Base-by-base conservation (phyloP, 2,113 vertebrate species). In the Myotis brandtii region DNA sequence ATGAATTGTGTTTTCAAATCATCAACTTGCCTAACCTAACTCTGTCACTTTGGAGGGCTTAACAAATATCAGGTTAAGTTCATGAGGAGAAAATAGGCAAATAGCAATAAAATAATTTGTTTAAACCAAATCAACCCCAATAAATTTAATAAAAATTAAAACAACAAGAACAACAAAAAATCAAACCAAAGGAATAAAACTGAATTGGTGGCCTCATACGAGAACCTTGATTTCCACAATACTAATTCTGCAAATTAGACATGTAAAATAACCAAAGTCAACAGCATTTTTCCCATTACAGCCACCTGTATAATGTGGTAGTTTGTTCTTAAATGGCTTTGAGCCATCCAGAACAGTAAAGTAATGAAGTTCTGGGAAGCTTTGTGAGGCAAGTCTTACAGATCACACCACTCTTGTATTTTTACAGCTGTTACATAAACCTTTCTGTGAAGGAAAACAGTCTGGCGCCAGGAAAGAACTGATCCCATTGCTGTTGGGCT, bases 171-270 rank as follows among this genome's bases (percentile, higher is more conserved):
- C 64, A 66, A n/a, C 32, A 67, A n/a, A n/a, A 73, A 70, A 21
- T n/a, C 43, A 62, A 86, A 66, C 18, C 40, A 27, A 54, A 23
- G 9, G 16, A 75, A 86, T 34, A 13, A 91, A 90, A 54, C 81
- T 66, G 6, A 94, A 30, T 23, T 87, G 37, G 17, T 93, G 72
- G 46, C 17, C 91, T 95, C 30, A 76, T 25, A 80, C 0, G 16
- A 86, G 21, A 80, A 80, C 34, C 37, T 48, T 46, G 34, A 86
- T 92, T 95, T 87, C 32, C 9, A 34, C 2, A 81, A 48, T 75
- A 80, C 30, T 52, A 89, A 93, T 52, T 76, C 93, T 25, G 37
- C 13, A 88, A 88, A 95, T 66, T 85, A 85, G 79, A 95, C 64
- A 73, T 14, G n/a, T 86, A 75, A 93, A 95, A 82, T 86, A 95